A percentile compares a stretch with the other conserved stretches of the same genome.
phyloP scores from a whole-genome alignment of 2,888 invertebrate species.

The Ephialtes manifestator region DNA sequence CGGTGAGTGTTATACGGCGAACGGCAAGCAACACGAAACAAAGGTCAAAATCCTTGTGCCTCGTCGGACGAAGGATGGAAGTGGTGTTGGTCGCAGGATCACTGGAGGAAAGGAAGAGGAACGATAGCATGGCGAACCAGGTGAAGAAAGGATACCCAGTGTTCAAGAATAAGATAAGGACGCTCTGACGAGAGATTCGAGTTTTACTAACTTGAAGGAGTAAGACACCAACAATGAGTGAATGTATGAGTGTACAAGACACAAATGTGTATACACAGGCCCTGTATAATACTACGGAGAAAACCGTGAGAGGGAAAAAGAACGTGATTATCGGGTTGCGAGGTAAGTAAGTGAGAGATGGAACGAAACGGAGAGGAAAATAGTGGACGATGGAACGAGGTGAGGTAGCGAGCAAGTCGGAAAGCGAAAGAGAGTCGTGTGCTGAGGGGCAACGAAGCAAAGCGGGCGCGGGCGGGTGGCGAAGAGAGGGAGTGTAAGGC shows the following conservation, averaged over 20 bases:
- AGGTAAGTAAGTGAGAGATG: conserved; percentile 62
- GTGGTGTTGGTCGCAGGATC: conserved; percentile 55
- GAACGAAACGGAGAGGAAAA: conserved; percentile 71
- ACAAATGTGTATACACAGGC: background rate
- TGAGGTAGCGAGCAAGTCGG: conserved; percentile 66
- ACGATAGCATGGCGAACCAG: conserved; percentile 57
- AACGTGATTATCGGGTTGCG: conserved; percentile 13
- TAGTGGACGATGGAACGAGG: conserved; percentile 64
- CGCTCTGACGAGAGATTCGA: conserved; percentile 38
- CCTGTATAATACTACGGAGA: background rate
- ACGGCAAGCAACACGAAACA: conserved; percentile 85
- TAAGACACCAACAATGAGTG: conserved; percentile 36
- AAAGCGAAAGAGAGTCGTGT: conserved; percentile 67
- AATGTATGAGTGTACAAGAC: background rate
- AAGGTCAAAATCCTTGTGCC: conserved; percentile 86
- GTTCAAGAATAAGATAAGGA: conserved; percentile 62
- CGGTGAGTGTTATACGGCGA: conserved; percentile 77
- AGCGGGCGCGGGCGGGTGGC: conserved; percentile 57
- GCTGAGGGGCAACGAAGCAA: conserved; percentile 44
- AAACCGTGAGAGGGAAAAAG: conserved; percentile 46
- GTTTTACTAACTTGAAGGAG: conserved; percentile 63
- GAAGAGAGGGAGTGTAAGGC: conserved; percentile 76
- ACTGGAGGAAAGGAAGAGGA: conserved; percentile 61
- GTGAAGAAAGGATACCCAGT: conserved; percentile 59
- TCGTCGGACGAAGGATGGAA: conserved; percentile 77